Conservation (phyloP, 2,888 invertebrate genomes). For the Yponomeuta cagnagella region DNA sequence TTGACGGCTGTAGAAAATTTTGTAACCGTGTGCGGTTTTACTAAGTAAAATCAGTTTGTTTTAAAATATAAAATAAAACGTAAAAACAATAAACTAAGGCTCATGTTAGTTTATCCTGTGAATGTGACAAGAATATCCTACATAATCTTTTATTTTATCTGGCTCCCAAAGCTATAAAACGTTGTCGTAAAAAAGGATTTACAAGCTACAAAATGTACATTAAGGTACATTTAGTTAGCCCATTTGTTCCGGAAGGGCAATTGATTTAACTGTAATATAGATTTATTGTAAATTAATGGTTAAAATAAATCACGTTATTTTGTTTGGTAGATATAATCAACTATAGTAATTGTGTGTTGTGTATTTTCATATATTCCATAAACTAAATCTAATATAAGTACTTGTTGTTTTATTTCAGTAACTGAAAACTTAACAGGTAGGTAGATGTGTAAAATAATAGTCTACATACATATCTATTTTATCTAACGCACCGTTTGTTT, state of each 20-base stretch:
- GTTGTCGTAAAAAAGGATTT: slow-evolving; percentile 9
- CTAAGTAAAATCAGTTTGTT: too few relatives aligned
- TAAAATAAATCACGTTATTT: neutral
- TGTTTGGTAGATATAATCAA: neutral
- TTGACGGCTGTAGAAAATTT: neutral
- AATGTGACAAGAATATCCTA: neutral
- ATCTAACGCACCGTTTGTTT: too few relatives aligned
- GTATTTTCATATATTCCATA: too few relatives aligned
- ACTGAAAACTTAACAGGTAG: neutral
- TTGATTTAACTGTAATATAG: neutral
- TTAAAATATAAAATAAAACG: neutral
- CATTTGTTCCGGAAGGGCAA: neutral
- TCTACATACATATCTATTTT: too few relatives aligned
- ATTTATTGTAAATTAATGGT: neutral
- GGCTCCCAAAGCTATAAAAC: neutral
- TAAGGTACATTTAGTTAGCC: neutral
- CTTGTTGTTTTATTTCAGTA: too few relatives aligned
- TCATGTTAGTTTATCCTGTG: neutral
- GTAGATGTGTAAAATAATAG: too few relatives aligned
- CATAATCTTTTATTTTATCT: neutral
- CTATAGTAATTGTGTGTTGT: too few relatives aligned
- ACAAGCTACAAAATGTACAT: slow-evolving; percentile 5
- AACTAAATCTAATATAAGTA: too few relatives aligned
- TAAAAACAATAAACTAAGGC: neutral
- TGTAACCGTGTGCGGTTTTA: neutral